A percentile compares a stretch with the other conserved stretches of the same genome.
Evolutionary conservation across 2,797 vertebrate genomes (phyloP).

Genomic region (Notolepis coatsorum): DNA sequence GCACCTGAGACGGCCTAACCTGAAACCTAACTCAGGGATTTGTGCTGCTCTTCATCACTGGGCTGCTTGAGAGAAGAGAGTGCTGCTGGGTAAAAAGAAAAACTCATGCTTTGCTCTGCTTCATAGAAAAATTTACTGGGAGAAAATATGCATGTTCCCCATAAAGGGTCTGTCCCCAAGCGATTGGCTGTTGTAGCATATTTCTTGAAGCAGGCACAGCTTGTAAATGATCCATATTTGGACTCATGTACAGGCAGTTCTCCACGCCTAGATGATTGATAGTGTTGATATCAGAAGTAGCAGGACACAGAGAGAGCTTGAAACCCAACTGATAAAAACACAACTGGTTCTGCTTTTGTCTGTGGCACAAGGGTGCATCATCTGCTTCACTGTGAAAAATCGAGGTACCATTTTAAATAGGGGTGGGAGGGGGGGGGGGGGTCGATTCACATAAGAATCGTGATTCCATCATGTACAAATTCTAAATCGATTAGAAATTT

Average conservation of each 20-base stretch:
- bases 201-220: conserved; percentile 16
- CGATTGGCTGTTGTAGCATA: conserved; percentile 12
- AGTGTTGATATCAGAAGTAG: conserved; percentile 43
- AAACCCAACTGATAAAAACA: conserved; percentile 21
- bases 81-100: conserved; percentile 34
- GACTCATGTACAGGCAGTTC: conserved; percentile 23
- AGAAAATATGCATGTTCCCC: conserved; percentile 35
- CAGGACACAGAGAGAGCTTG: not conserved
- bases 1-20: conserved; percentile 57
- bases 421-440: too few relatives aligned
- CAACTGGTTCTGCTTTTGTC: not conserved
- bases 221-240: conserved; percentile 48
- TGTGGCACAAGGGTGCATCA: not conserved
- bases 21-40: conserved; percentile 57
- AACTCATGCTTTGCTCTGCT: conserved; percentile 1
- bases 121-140: conserved; percentile 17
- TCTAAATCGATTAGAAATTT: too few relatives aligned
- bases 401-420: conserved; percentile 6
- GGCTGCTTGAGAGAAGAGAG: conserved; percentile 39
- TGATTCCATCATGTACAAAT: too few relatives aligned
- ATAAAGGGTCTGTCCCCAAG: conserved; percentile 33
- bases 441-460: too few relatives aligned
- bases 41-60: conserved; percentile 41
- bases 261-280: conserved; percentile 22
- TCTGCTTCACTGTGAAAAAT: conserved; percentile 26